Percentiles rank a stretch among this genome's conserved stretches.
These are phyloP conservation scores for Melitaea athalia DNA, from an alignment of 2,888 invertebrate genomes.

Conservation along the genomic window DNA sequence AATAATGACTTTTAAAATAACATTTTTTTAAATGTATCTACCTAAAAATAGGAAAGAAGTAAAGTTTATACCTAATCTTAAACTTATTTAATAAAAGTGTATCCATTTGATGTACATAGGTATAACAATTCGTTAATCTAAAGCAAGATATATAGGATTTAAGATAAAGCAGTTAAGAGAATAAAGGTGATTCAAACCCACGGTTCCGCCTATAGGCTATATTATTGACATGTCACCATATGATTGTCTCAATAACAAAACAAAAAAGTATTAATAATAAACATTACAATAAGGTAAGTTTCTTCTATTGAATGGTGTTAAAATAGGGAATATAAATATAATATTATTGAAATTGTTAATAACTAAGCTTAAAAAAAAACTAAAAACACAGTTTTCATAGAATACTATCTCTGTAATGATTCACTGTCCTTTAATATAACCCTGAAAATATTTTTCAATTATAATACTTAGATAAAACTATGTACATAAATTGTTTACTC, in stretches of 20 bases:
- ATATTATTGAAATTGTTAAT: too few relatives aligned
- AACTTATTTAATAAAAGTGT: neutral
- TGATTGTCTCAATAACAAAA: neutral
- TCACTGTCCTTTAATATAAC: constrained; percentile 12
- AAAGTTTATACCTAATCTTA: too few relatives aligned
- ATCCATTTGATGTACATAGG: neutral
- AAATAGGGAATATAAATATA: neutral
- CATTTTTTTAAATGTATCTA: too few relatives aligned
- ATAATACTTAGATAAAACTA: constrained; percentile 9
- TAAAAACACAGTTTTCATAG: constrained; percentile 10
- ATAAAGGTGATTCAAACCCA: constrained; percentile 29
- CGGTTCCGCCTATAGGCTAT: constrained; percentile 19
- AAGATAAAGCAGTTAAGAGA: constrained; percentile 34
- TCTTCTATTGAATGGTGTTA: too few relatives aligned
- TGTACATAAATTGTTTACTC: constrained; percentile 47
- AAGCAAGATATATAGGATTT: constrained; percentile 34
- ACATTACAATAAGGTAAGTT: too few relatives aligned
- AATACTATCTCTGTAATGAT: constrained; percentile 8
- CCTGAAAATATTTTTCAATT: constrained; percentile 13
- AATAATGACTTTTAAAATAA: too few relatives aligned
- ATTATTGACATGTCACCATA: neutral
- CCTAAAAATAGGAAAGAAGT: too few relatives aligned
- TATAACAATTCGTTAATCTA: constrained; percentile 22
- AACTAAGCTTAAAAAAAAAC: too few relatives aligned
- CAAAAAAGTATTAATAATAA: neutral